Evolutionary conservation across 2,797 vertebrate genomes (phyloP).

Genomic region (Typhlichthys eigenmanni): DNA sequence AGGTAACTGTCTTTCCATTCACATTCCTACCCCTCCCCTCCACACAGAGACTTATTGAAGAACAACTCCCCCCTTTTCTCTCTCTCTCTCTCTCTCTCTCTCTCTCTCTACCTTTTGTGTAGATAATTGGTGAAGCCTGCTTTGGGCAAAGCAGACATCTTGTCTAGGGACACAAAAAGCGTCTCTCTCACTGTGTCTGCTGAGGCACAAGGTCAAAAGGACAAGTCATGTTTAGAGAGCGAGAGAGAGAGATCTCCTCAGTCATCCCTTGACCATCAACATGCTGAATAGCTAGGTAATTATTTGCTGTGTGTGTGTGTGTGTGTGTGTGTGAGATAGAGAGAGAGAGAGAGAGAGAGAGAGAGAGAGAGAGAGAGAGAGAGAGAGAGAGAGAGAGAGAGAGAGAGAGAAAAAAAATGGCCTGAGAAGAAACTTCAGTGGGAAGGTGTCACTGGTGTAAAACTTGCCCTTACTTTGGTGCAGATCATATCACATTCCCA

Average conservation of each 20-base stretch:
- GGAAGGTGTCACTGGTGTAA: slow-evolving; percentile 13
- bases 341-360: too few relatives aligned
- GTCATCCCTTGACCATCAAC: slow-evolving; percentile 58
- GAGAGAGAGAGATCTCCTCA: slow-evolving; percentile 46
- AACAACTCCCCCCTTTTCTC: too few relatives aligned
- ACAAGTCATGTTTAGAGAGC: slow-evolving; percentile 43
- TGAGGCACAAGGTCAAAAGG: slow-evolving; percentile 69
- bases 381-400: too few relatives aligned
- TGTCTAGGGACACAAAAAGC: slow-evolving; percentile 73
- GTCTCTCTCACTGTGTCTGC: slow-evolving; percentile 50
- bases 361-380: too few relatives aligned
- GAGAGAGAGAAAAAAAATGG: slow-evolving; percentile 13
- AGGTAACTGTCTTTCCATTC: too few relatives aligned
- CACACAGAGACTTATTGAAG: too few relatives aligned
- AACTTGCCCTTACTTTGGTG: not conserved
- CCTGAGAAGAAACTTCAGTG: slow-evolving; percentile 39
- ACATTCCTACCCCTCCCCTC: too few relatives aligned
- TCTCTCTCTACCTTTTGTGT: slow-evolving; percentile 59
- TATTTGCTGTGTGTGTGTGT: slow-evolving; percentile 65
- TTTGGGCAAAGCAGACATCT: slow-evolving; percentile 76
- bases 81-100: slow-evolving; percentile 59
- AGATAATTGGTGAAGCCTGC: slow-evolving; percentile 62
- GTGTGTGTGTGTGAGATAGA: slow-evolving; percentile 52
- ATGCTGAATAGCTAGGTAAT: slow-evolving; percentile 69
- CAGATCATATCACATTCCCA: not conserved